These are phyloP conservation scores for Acronicta psi DNA, from an alignment of 2,888 invertebrate species.

Conservation along the genomic window DNA sequence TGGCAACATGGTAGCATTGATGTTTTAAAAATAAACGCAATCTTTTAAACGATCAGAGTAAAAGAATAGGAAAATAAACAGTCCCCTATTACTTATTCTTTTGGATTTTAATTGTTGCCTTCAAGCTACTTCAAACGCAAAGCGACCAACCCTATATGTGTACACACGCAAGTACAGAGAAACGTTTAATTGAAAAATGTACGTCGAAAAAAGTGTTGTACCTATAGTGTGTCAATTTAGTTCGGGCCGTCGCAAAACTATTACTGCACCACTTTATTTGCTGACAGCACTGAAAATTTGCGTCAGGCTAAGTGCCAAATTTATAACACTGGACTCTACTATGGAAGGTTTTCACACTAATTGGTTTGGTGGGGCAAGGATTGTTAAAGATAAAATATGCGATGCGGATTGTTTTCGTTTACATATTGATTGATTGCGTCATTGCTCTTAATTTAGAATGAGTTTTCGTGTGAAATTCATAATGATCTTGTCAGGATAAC, in stretches of 20 bases:
- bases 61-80: too few relatives aligned
- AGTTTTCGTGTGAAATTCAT: too few relatives aligned
- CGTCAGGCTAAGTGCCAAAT: conserved; percentile 89
- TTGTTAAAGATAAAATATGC: conserved; percentile 89
- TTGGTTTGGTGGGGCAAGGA: conserved; percentile 85
- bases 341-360: conserved; percentile 86
- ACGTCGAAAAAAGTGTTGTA: conserved; percentile 67
- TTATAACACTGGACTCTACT: conserved; percentile 84
- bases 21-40: too few relatives aligned
- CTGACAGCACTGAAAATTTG: conserved; percentile 86
- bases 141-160: conserved; percentile 16
- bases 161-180: conserved; percentile 52
- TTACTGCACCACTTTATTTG: conserved; percentile 85
- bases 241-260: conserved; percentile 79
- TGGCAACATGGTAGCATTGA: too few relatives aligned
- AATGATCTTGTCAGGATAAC: too few relatives aligned
- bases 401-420: conserved; percentile 85
- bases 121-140: conserved; percentile 37
- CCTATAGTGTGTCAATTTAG: conserved; percentile 78
- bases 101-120: too few relatives aligned
- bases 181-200: conserved; percentile 70
- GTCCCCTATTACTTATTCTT: too few relatives aligned
- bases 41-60: too few relatives aligned
- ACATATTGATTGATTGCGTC: conserved; percentile 86
- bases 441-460: conserved; percentile 65